Evolutionary conservation across 2,888 invertebrate species (phyloP), one percentile per base, ranked within the genome.

Genomic region (Aphelenchoides bicaudatus): DNA sequence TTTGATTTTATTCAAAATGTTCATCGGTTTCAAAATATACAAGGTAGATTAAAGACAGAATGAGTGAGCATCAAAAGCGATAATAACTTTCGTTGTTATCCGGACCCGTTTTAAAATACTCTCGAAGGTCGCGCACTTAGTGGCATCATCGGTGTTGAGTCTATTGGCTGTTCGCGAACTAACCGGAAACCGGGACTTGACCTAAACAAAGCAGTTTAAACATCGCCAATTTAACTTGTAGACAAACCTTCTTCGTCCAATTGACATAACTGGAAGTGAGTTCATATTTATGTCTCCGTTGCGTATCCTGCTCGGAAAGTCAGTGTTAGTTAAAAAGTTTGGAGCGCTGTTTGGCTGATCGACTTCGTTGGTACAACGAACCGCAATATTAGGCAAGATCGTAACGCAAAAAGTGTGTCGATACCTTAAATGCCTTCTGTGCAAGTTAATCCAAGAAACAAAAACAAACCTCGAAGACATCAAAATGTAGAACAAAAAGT

Each of bases 361-460:
- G 21, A 21, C 37, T 37, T 19, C 16, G 10, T 38, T 23, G 2
- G 37, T 16, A 19, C 52, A 51, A 2, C 38, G 34, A 2, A 51
- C n/a, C 39, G 21, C 37, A 1, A 39, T 4, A 1, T 23, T 1
- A 6, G 74, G 74, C 3, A 74, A 65, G 23, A 74, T 65, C 16
- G 72, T 67, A 31, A 66, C 67, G 67, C 74, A 74, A 55, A 74
- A 74, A 1, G 73, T 74, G 57, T 72, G 65, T 2, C 67, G 58
- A 30, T 67, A 67, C 37, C 60, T 60, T 46, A 1, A 58, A 27
- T 19, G 8, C 10, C 8, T 43, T 43, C n/a, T n/a, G 19, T 43
- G 6, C 46, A 43, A 13, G 8, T 10, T 10, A 43, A 10, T 8
- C 16, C 19, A n/a, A n/a, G 46, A 10, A 43, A 43, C 38, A 21